Base-by-base conservation (phyloP, 2,113 vertebrate species). In the Geococcyx californianus region DNA sequence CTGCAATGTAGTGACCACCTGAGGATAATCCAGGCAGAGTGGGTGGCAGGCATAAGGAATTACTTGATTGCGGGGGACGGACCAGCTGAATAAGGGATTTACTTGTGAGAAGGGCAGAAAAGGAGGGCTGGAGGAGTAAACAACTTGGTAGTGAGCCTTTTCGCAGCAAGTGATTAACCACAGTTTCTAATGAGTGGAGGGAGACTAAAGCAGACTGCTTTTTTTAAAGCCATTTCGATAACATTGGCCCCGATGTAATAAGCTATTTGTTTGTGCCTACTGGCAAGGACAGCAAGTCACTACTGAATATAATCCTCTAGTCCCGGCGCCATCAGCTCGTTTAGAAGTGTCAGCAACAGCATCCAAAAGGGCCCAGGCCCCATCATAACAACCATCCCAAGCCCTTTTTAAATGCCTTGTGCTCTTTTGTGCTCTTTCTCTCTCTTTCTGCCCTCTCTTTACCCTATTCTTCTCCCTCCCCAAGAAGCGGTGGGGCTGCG, bases 21-120 rank as follows among this genome's bases (percentile, higher is more conserved):
- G 93, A 97, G 95, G 95, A 96, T 97, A 96, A 97, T 96, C 91
- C 95, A 88, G 75, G 88, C 94, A 93, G 94, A 84, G 94, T 96
- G 94, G 96, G 91, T 97, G 96, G 94, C 84, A 93, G 24, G 89
- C 90, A 93, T 80, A 90, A 66, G 75, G 82, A 96, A 94, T 95
- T 84, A 85, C 67, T 94, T 84, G 92, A 95, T 88, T 92, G 96
- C 29, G 2, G 81, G 76, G 92, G 90, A 87, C 0, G 11, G 88
- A 64, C 80, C 68, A 56, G 86, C 85, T 96, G 95, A 96, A 96
- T 95, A 92, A 95, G 83, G 92, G 93, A 96, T 94, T 96, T 96
- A 87, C 70, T 95, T 66, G 88, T 94, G 77, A 93, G 87, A 91
- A 91, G 73, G 79, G 93, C 82, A 95, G 86, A 90, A 95, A 94